Percentiles rank a stretch among this genome's conserved stretches.
phyloP scores from a whole-genome alignment of 2,113 vertebrate species.

The Ciconia boyciana region DNA sequence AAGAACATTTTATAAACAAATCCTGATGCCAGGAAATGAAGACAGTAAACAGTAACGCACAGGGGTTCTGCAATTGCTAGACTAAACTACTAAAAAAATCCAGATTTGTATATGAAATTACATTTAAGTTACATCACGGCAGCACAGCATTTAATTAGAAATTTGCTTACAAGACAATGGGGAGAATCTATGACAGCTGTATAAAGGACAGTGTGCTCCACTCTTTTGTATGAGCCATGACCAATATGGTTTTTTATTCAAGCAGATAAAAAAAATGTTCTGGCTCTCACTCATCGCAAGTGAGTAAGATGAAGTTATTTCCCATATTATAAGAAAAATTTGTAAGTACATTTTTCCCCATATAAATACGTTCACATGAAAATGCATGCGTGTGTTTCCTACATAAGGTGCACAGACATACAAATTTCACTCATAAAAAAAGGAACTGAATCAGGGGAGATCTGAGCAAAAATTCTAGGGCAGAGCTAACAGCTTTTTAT shows the following conservation, averaged over 20 bases:
- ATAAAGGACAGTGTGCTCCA: background rate
- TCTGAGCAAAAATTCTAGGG: background rate
- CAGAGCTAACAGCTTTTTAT: background rate
- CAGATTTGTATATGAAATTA: background rate
- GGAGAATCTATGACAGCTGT: background rate
- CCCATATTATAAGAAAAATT: background rate
- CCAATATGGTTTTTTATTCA: background rate
- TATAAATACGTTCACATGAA: background rate
- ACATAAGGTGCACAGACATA: background rate
- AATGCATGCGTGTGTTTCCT: background rate
- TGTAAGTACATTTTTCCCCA: background rate
- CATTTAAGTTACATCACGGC: background rate
- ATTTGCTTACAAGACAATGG: background rate
- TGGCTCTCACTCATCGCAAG: background rate
- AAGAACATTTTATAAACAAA: constrained; percentile 4
- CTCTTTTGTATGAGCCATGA: background rate
- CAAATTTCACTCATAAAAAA: background rate
- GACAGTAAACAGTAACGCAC: background rate
- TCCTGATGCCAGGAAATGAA: background rate
- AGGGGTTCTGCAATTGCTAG: background rate
- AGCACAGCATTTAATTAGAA: background rate
- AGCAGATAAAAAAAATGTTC: background rate
- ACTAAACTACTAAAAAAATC: background rate
- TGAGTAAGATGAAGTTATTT: background rate
- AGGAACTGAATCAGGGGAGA: background rate